Evolutionary conservation across 2,113 vertebrate genomes (phyloP).

Genomic region (Planiliza haematocheilus): DNA sequence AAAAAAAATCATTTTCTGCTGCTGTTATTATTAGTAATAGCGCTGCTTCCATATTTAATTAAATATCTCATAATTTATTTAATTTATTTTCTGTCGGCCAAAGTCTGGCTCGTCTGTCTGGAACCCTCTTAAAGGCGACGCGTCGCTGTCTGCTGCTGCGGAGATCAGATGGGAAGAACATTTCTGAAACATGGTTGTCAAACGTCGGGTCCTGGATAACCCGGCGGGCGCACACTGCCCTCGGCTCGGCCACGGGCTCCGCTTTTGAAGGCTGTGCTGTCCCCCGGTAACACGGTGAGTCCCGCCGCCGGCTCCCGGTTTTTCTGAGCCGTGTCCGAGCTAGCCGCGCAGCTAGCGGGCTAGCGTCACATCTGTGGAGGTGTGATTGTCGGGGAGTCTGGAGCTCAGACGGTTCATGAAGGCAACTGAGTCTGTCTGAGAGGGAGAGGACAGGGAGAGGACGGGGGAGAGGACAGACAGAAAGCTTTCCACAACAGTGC

Average conservation of each 20-base stretch:
- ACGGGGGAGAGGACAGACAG: too few species aligned
- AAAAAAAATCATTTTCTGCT: too few species aligned
- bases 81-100: slow-evolving; percentile 67
- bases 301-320: not conserved
- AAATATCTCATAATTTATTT: slow-evolving; percentile 13
- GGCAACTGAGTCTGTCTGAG: not conserved
- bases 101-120: slow-evolving; percentile 78
- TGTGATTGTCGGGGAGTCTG: not conserved
- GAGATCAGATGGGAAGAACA: slow-evolving; percentile 28
- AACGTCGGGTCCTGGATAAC: slow-evolving; percentile 27
- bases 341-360: slow-evolving; percentile 55
- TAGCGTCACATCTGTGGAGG: slow-evolving; percentile 66
- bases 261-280: slow-evolving; percentile 17
- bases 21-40: too few species aligned
- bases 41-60: too few species aligned
- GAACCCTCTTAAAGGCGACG: slow-evolving; percentile 77
- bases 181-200: slow-evolving; percentile 45
- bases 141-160: slow-evolving; percentile 65
- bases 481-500: fast-evolving
- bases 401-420: not conserved
- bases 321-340: not conserved
- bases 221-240: slow-evolving; percentile 36
- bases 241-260: slow-evolving; percentile 8
- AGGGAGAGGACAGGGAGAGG: too few species aligned
- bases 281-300: slow-evolving; percentile 61